A percentile compares a stretch with the other conserved stretches of the same genome.
These are phyloP conservation scores for Poecilobothrus nobilitatus DNA, from an alignment of 2,888 invertebrate genomes.

Conservation along the genomic window DNA sequence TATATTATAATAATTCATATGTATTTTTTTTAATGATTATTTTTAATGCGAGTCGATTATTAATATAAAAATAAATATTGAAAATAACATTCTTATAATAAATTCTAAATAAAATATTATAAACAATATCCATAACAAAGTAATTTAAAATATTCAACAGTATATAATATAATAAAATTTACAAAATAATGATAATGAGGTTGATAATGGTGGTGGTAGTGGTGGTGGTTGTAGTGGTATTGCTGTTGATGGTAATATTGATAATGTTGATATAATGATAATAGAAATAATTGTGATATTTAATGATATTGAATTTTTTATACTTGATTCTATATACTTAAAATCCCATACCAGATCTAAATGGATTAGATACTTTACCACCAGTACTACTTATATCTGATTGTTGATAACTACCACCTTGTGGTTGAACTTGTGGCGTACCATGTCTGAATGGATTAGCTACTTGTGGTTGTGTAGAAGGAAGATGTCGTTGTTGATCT, in stretches of 20 bases:
- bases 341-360: slow-evolving; percentile 57
- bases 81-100: neutral
- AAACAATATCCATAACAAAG: slow-evolving; percentile 6
- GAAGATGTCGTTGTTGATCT: slow-evolving; percentile 43
- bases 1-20: neutral
- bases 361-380: slow-evolving; percentile 60
- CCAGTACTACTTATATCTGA: slow-evolving; percentile 41
- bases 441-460: slow-evolving; percentile 71
- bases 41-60: neutral
- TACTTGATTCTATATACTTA: neutral
- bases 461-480: slow-evolving; percentile 45
- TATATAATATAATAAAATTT: slow-evolving; percentile 2
- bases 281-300: no score
- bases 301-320: neutral
- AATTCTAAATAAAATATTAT: neutral
- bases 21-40: neutral
- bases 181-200: neutral
- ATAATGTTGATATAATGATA: no score
- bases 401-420: slow-evolving; percentile 40
- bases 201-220: neutral
- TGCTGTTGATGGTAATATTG: no score
- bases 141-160: slow-evolving; percentile 1
- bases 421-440: slow-evolving; percentile 34
- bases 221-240: neutral
- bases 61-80: slow-evolving; percentile 6